phyloP scores from a whole-genome alignment of 2,888 invertebrate genomes.

The Leuctra nigra region DNA sequence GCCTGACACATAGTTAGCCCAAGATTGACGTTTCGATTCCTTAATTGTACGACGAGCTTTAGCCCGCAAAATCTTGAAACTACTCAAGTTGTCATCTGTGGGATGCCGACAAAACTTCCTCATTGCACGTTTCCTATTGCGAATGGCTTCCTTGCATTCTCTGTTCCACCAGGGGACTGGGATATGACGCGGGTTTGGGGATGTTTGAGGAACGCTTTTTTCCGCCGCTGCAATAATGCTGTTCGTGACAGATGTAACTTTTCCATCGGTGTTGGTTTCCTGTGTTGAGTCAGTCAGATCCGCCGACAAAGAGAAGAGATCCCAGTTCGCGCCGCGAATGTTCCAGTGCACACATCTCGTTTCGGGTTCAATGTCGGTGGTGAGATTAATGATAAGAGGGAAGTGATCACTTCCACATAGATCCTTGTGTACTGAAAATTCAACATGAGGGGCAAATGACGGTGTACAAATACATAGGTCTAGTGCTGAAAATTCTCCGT shows the following conservation, averaged over 20 bases:
- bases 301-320: neutral
- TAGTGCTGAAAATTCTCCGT: too few relatives aligned
- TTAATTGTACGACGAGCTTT: neutral
- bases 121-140: neutral
- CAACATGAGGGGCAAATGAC: neutral
- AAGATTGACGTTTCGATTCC: neutral
- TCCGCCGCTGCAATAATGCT: neutral
- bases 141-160: conserved; percentile 1
- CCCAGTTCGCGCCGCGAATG: neutral
- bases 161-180: conserved; percentile 11
- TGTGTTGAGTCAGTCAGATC: neutral
- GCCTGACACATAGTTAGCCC: conserved; percentile 2
- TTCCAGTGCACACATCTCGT: neutral
- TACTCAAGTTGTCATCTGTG: neutral
- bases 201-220: neutral
- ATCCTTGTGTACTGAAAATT: neutral
- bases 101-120: neutral
- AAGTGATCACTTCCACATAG: neutral
- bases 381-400: neutral
- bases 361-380: neutral
- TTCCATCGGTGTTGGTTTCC: neutral
- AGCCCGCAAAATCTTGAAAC: neutral
- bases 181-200: neutral
- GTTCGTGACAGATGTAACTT: neutral
- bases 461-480: neutral